Percentiles rank a stretch among this genome's conserved stretches.
Conservation (phyloP, 2,113 vertebrate genomes). For the Passer domesticus region DNA sequence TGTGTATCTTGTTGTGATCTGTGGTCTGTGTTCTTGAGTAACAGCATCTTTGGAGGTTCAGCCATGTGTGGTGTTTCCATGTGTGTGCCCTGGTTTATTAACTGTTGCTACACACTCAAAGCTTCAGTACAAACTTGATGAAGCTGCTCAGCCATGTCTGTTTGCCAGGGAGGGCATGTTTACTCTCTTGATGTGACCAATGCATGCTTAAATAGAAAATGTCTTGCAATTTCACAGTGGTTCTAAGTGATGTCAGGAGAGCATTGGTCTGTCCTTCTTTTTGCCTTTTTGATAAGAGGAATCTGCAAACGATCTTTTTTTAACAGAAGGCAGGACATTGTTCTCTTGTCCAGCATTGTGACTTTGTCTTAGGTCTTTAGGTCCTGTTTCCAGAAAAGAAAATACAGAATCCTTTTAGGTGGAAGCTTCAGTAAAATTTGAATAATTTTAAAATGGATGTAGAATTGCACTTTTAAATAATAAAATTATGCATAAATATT, state of each 20-base stretch:
- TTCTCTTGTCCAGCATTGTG: neutral
- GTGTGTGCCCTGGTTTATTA: neutral
- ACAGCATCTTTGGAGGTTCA: neutral
- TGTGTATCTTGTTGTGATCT: neutral
- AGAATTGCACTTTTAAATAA: neutral
- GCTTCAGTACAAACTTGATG: neutral
- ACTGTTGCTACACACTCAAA: neutral
- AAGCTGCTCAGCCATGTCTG: neutral
- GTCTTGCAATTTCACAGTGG: neutral
- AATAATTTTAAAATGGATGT: neutral
- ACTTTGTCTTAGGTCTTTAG: neutral
- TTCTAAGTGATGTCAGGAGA: neutral
- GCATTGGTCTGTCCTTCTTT: neutral
- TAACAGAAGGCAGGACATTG: neutral
- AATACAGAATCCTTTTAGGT: neutral
- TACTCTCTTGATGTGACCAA: neutral
- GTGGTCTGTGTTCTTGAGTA: neutral
- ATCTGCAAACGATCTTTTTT: neutral
- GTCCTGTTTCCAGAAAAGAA: slow-evolving; percentile 8
- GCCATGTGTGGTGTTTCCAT: neutral
- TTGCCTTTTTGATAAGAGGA: neutral
- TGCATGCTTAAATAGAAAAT: neutral
- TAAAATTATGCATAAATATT: neutral
- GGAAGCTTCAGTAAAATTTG: neutral
- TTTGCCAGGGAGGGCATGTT: neutral